Evolutionary conservation across 1,140 invertebrate genomes (phyloP).

Genomic region (Adelges cooleyi): DNA sequence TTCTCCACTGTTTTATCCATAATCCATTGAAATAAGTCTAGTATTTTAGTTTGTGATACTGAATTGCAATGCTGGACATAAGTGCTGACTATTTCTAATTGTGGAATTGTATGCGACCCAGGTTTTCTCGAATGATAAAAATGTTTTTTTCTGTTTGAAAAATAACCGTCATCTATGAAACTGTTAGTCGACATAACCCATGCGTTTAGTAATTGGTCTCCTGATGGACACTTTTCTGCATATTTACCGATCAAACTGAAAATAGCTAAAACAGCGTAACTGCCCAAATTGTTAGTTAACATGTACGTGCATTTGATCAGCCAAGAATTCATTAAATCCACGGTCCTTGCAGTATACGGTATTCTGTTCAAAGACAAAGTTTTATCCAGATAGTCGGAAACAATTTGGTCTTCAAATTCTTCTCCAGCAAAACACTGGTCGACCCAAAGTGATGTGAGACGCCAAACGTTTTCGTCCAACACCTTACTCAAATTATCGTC

Average conservation of each 20-base stretch:
- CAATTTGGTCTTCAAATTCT: not conserved
- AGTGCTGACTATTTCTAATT: slow-evolving; percentile 6
- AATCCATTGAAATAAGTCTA: not conserved
- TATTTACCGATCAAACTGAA: slow-evolving; percentile 19
- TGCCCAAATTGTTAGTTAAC: not conserved
- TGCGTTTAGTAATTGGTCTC: not conserved
- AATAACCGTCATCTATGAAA: slow-evolving; percentile 1
- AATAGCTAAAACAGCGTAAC: slow-evolving; percentile 1
- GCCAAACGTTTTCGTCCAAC: not conserved
- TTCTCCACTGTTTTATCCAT: not conserved
- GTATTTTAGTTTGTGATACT: not conserved
- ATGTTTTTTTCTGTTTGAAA: not conserved
- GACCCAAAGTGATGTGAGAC: not conserved
- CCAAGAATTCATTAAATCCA: not conserved
- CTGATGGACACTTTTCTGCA: not conserved
- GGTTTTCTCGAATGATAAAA: not conserved
- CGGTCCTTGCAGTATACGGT: not conserved
- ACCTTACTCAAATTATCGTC: not conserved
- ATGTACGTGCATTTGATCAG: not conserved
- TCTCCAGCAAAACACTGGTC: not conserved
- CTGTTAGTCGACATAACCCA: not conserved
- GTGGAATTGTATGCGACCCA: slow-evolving; percentile 1
- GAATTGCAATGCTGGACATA: slow-evolving; percentile 5
- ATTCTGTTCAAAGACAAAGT: slow-evolving; percentile 5
- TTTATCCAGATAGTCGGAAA: not conserved